Percentiles rank a stretch among this genome's conserved stretches.
Evolutionary conservation across 2,888 invertebrate species (phyloP).

Genomic region (Polydrusus pterygomalis): DNA sequence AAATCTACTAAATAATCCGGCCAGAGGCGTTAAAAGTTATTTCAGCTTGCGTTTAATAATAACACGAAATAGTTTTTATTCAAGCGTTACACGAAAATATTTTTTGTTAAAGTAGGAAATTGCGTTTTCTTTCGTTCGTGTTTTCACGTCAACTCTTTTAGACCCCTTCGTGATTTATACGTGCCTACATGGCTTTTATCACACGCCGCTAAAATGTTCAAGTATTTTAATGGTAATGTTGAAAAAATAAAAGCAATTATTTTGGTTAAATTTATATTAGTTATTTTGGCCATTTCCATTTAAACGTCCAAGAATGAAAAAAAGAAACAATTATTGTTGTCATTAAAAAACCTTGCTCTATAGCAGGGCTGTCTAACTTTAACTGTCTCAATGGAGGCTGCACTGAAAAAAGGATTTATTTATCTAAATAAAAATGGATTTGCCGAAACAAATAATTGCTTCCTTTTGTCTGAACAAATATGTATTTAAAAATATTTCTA

Average conservation of each 20-base stretch:
- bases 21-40: constrained; percentile 38
- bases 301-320: no score
- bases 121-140: constrained; percentile 45
- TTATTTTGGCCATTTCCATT: no score
- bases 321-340: no score
- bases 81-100: constrained; percentile 24
- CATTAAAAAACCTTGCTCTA: no score
- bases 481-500: no score
- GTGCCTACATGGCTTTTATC: constrained; percentile 30
- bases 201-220: constrained; percentile 27
- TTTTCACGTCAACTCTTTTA: constrained; percentile 46
- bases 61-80: constrained; percentile 31
- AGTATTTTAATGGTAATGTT: constrained; percentile 10
- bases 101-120: constrained; percentile 34
- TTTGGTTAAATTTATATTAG: not conserved
- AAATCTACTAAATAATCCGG: constrained; percentile 23
- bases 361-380: no score
- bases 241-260: constrained; percentile 5
- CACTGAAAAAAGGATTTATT: no score
- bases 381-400: no score
- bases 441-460: no score
- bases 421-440: no score
- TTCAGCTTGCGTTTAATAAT: constrained; percentile 19
- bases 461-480: no score
- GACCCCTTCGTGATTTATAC: constrained; percentile 40